Base-by-base conservation (phyloP, 2,797 vertebrate species). In the Sebastes reedi region DNA sequence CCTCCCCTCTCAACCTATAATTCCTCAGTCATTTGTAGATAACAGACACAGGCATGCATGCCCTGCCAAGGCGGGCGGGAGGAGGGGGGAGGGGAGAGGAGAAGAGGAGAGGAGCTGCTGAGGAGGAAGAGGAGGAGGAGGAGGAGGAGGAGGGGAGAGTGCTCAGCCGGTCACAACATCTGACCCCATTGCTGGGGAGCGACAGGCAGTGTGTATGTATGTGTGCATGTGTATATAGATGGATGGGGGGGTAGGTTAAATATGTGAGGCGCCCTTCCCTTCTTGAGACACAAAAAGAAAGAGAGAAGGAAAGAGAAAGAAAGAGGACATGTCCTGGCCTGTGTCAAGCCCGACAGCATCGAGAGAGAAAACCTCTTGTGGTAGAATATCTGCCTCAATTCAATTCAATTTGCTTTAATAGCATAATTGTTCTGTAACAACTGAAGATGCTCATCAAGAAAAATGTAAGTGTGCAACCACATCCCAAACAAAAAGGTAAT, bases 21-120 rank as follows among this genome's bases (percentile, higher is more conserved):
- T 94, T 95, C 93, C 94, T 95, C 91, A 89, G 93, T 91, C 86
- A 90, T 94, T 95, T 92, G 91, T 92, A 95, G 95, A 94, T 95
- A 95, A 95, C 29, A 84, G 90, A 91, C 89, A 91, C 76, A 95
- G 91, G 92, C 94, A 94, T 95, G 94, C 93, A 91, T 92, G 90
- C 87, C 89, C 90, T 93, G 91, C 93, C 67, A 92, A 91, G 87
- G 86, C 87, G 68, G 85, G 88, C 78, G 67, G 79, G 50, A 73
- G 55, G 72, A 81, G 81, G 88, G 64, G 87, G 30, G 30, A 69
- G 72, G 55, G 80, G 83, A 29, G 22, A 70, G 71, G 77, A 64
- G 36, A 25, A 46, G 75, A 68, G 59, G 42, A 79, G 78, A 61
- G 52, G 54, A 70, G 20, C 75, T 55, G 54, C 83, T 70, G 75